Evolutionary conservation across 1,140 invertebrate genomes (phyloP).

Genomic region (Diprion similis): DNA sequence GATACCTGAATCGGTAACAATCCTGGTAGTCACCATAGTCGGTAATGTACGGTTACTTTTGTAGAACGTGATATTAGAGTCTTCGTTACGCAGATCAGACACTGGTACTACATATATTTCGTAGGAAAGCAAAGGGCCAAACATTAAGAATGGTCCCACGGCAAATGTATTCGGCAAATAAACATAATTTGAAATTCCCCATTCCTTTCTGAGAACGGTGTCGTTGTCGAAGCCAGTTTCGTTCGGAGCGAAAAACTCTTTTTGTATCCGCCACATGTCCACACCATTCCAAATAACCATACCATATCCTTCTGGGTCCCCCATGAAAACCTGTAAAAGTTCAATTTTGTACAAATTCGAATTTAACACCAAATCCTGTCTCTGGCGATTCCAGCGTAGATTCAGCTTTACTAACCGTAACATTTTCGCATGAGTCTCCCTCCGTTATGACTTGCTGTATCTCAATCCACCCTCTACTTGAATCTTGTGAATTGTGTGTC

Average conservation of each 20-base stretch:
- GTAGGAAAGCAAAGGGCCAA: slow-evolving; percentile 49
- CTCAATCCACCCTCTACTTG: slow-evolving; percentile 31
- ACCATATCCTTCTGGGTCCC: slow-evolving; percentile 51
- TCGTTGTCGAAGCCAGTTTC: slow-evolving; percentile 38
- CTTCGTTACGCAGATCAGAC: slow-evolving; percentile 28
- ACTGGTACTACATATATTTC: slow-evolving; percentile 42
- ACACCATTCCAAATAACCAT: slow-evolving; percentile 41
- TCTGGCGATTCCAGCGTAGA: neutral
- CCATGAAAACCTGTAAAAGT: slow-evolving; percentile 44
- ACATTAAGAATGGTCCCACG: slow-evolving; percentile 35
- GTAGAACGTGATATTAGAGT: slow-evolving; percentile 27
- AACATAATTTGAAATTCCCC: slow-evolving; percentile 58
- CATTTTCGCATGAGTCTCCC: slow-evolving; percentile 21
- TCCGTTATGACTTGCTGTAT: slow-evolving; percentile 34
- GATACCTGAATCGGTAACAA: slow-evolving; percentile 28
- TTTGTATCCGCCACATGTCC: slow-evolving; percentile 42
- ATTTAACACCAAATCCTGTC: neutral
- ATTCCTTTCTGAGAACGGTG: slow-evolving; percentile 54
- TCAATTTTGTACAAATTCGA: neutral
- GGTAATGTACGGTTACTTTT: slow-evolving; percentile 15
- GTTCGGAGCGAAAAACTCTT: slow-evolving; percentile 31
- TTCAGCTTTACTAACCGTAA: slow-evolving; percentile 26
- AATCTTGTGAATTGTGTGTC: slow-evolving; percentile 28
- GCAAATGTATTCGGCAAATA: slow-evolving; percentile 33
- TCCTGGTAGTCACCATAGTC: slow-evolving; percentile 15